A percentile compares a stretch with the other conserved stretches of the same genome.
These are phyloP conservation scores for Drosophila persimilis DNA, from an alignment of 1,140 invertebrate genomes.

Conservation along the genomic window DNA sequence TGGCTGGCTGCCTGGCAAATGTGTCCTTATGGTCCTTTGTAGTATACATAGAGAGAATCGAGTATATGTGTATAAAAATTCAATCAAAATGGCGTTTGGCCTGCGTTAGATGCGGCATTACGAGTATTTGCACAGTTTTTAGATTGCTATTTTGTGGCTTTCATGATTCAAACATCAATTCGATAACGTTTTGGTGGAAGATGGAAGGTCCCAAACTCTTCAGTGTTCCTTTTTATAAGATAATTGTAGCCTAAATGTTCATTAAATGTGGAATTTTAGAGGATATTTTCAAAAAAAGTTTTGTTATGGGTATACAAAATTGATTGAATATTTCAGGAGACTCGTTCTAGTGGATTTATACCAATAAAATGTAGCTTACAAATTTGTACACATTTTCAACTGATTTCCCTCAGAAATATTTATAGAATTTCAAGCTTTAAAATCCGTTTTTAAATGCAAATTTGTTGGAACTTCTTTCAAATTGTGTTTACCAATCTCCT, in stretches of 20 bases:
- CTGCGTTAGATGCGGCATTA: not conserved
- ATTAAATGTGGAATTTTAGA: too few species aligned
- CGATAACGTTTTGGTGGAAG: too few species aligned
- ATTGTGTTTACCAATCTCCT: not conserved
- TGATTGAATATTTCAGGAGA: too few species aligned
- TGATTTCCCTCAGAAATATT: not conserved
- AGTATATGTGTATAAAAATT: conserved; percentile 47
- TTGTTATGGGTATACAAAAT: too few species aligned
- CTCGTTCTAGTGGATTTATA: not conserved
- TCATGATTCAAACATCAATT: too few species aligned
- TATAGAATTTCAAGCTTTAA: not conserved
- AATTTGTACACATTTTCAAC: too few species aligned
- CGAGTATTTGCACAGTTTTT: conserved; percentile 18
- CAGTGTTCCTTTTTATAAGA: too few species aligned
- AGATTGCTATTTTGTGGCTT: not conserved
- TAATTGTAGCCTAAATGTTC: too few species aligned
- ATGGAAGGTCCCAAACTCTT: too few species aligned
- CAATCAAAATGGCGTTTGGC: conserved; percentile 71
- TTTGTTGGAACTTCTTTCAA: not conserved
- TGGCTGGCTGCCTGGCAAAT: conserved; percentile 64
- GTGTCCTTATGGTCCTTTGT: conserved; percentile 47
- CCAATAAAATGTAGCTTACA: too few species aligned
- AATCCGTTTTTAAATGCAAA: too few species aligned
- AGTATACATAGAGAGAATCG: conserved; percentile 15
- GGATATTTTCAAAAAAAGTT: too few species aligned